Evolutionary conservation across 2,888 invertebrate species (phyloP), one percentile per base, ranked within the genome.

Genomic region (Hypena proboscidalis): DNA sequence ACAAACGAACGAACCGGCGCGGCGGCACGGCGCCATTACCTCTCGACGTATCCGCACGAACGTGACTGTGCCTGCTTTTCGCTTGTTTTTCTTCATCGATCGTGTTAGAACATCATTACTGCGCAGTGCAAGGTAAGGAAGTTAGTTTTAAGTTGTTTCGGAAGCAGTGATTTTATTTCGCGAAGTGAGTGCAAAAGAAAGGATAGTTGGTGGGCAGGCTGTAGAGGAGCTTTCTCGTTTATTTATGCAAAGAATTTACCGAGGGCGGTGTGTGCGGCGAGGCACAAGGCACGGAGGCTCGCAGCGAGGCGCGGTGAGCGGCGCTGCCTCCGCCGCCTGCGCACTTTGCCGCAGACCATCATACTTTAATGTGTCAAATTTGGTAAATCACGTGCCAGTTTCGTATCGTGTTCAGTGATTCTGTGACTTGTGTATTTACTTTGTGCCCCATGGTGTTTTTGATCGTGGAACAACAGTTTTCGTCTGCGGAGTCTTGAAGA

Each of bases 171-270:
- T 63, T 52, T 40, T 62, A 66, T 77, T 74, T 66, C 62, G 74
- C 64, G 76, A 75, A 85, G 86, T 87, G 86, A 74, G 74, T 77
- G 77, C 68, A 57, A 66, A 66, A 56, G 58, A 67, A 69, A 68
- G 38, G 47, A 43, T 56, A 61, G 49, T 70, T 70, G 25, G 74
- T 77, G 77, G 70, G 66, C 51, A 67, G 64, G 61, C 52, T 67
- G n/a, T n/a, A 57, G 58, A 64, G 58, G 60, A 86, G 89, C 87
- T 89, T 89, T 90, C 89, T 82, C 83, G 77, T 72, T 84, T 90
- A 87, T 88, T 85, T 84, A 90, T 88, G 85, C 90, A 87, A 88
- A 84, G 87, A 88, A 90, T 90, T 88, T 80, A 85, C 80, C 70
- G 85, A 87, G 81, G 90, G 90, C 88, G 84, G 81, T 84, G 83